Percentiles rank a stretch among this genome's conserved stretches.
These are phyloP conservation scores for Drosophila nannoptera DNA, from an alignment of 1,140 invertebrate genomes.

Conservation along the genomic window DNA sequence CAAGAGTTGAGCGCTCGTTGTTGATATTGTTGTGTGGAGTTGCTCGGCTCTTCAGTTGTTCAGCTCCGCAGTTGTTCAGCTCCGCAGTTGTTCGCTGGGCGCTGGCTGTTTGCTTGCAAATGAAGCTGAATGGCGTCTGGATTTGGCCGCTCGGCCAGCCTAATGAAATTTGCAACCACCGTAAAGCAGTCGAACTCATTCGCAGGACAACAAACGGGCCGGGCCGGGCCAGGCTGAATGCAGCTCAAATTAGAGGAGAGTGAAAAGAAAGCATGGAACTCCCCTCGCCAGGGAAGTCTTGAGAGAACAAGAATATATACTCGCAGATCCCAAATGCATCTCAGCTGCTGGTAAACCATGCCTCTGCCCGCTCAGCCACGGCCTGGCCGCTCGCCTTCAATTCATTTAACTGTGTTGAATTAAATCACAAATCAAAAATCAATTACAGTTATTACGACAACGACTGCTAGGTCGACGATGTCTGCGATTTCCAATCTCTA, in stretches of 20 bases:
- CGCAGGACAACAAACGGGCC: conserved; percentile 54
- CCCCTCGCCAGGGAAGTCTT: neutral
- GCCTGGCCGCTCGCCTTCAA: conserved; percentile 43
- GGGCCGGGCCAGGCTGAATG: conserved; percentile 28
- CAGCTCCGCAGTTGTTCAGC: too few species aligned
- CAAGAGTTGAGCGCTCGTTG: conserved; percentile 50
- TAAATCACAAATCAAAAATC: conserved; percentile 79
- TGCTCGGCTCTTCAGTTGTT: conserved; percentile 23
- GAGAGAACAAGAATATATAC: neutral
- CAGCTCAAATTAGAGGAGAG: conserved; percentile 10
- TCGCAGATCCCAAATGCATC: too few species aligned
- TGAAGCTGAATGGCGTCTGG: conserved; percentile 26
- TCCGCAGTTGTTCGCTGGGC: too few species aligned
- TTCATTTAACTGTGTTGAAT: conserved; percentile 78
- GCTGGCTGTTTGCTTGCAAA: conserved; percentile 43
- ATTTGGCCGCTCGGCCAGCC: conserved; percentile 7
- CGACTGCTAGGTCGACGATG: conserved; percentile 60
- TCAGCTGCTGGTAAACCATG: too few species aligned
- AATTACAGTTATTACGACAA: conserved; percentile 78
- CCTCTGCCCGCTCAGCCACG: too few species aligned
- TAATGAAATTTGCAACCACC: conserved; percentile 73
- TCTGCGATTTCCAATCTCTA: conserved; percentile 76
- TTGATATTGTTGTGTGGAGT: conserved; percentile 27
- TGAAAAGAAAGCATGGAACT: neutral
- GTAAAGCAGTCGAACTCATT: conserved; percentile 68